phyloP scores from a whole-genome alignment of 2,888 invertebrate genomes.

The Ichneumoninae sp. region DNA sequence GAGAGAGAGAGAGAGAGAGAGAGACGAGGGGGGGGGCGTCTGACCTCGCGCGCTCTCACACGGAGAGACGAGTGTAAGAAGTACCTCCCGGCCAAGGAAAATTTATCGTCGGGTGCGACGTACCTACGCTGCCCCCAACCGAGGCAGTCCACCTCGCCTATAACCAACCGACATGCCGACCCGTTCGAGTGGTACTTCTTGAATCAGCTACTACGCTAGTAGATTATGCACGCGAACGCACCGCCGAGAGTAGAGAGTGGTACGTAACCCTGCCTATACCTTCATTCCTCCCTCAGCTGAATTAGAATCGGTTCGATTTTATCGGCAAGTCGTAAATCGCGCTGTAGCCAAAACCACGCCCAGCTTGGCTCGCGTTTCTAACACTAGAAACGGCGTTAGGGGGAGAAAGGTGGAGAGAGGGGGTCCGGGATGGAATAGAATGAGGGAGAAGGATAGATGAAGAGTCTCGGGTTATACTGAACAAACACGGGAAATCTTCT shows the following conservation, averaged over 20 bases:
- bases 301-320: conserved; percentile 66
- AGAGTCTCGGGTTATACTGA: conserved; percentile 6
- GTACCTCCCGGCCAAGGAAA: conserved; percentile 61
- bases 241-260: conserved; percentile 58
- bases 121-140: conserved; percentile 23
- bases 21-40: conserved; percentile 25
- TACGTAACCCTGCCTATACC: conserved; percentile 32
- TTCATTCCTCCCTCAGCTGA: conserved; percentile 58
- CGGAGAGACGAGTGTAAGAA: conserved; percentile 70
- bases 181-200: conserved; percentile 58
- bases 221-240: conserved; percentile 66
- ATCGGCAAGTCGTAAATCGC: conserved; percentile 62
- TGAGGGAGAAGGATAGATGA: background rate
- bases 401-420: background rate
- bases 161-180: conserved; percentile 38
- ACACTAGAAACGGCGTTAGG: background rate
- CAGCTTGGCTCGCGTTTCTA: conserved; percentile 46
- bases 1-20: background rate
- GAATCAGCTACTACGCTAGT: conserved; percentile 56
- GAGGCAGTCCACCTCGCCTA: conserved; percentile 20
- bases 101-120: conserved; percentile 58
- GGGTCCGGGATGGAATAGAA: background rate
- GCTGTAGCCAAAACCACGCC: conserved; percentile 54
- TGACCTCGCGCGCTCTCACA: conserved; percentile 62
- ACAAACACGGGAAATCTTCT: conserved; percentile 8